Evolutionary conservation across 1,140 invertebrate species (phyloP).

Genomic region (Lysiphlebus fabarum): DNA sequence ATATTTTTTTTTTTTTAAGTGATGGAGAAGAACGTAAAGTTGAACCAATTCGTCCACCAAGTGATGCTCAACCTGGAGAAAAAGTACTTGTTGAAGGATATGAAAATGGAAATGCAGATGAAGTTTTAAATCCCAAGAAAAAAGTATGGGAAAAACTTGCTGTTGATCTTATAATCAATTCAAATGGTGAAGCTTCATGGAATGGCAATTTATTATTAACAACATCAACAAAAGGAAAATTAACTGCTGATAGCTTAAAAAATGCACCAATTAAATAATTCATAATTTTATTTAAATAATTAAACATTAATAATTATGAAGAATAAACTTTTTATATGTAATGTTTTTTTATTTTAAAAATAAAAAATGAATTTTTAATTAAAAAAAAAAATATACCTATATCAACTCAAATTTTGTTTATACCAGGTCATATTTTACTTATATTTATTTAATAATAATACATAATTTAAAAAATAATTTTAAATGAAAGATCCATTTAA

Average conservation of each 20-base stretch:
- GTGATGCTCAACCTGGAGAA: constrained; percentile 73
- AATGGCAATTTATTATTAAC: constrained; percentile 74
- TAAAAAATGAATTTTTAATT: neutral
- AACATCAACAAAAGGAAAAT: constrained; percentile 60
- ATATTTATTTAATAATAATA: too few species aligned
- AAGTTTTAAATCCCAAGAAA: constrained; percentile 93
- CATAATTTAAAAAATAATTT: too few species aligned
- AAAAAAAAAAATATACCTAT: too few species aligned
- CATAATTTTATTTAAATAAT: constrained; percentile 2
- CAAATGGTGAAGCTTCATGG: constrained; percentile 76
- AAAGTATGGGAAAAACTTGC: constrained; percentile 93
- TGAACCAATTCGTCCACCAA: constrained; percentile 78
- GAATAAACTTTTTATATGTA: neutral
- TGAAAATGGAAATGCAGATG: constrained; percentile 76
- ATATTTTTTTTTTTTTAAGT: too few species aligned
- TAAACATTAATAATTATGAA: neutral
- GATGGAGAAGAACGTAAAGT: constrained; percentile 72
- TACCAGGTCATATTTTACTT: too few species aligned
- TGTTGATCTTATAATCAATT: constrained; percentile 76
- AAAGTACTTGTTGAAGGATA: constrained; percentile 78
- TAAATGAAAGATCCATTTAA: neutral
- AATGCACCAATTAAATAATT: constrained; percentile 74
- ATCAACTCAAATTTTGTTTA: too few species aligned
- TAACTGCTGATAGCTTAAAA: constrained; percentile 68
- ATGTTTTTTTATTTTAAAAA: constrained; percentile 3